Base-by-base conservation (phyloP, 2,113 vertebrate genomes). In the Cephalophus harveyi region DNA sequence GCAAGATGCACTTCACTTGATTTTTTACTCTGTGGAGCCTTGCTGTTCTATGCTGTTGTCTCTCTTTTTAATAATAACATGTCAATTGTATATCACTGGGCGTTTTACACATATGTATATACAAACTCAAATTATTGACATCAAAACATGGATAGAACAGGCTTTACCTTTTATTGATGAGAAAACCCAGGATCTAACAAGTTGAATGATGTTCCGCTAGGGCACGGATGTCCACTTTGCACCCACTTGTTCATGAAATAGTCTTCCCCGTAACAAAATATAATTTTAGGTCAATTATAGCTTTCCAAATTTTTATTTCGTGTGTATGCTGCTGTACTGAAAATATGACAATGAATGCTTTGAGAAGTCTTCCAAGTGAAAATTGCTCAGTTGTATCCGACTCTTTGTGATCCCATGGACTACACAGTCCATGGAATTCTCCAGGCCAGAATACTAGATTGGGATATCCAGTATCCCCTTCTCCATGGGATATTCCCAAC, bases 301-400 rank as follows among this genome's bases (percentile, higher is more conserved):
- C 60, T 46, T 28, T 81, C 12, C 82, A 4, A 9, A 27, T 28
- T 78, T 83, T 28, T 43, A n/a, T 40, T 87, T 33, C 27, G 21
- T 11, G 21, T 40, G 2, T 11, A 67, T 9, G 11, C 71, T 36
- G 27, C 54, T 55, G 11, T 40, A 25, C 55, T 87, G 55, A 59
- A 92, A 89, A 25, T 5, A 5, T 50, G 71, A 21, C 2, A 60
- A 16, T 48, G 3, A 46, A 40, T 62, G 25, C 30, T 71, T 57
- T n/a, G n/a, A 60, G 36, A 71, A 15, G 21, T 88, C 57, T 89
- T 79, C 52, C 50, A 50, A 87, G 67, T 40, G 67, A 74, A 40
- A 74, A 23, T 74, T 23, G 1, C n/a, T 74, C 19, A 74, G 19
- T 74, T 0, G 1, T 40, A 36, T 74, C 67, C 0, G 0, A 40